Evolutionary conservation across 2,797 vertebrate species (phyloP), one percentile per base, ranked within the genome.

Genomic region (Chelon auratus): DNA sequence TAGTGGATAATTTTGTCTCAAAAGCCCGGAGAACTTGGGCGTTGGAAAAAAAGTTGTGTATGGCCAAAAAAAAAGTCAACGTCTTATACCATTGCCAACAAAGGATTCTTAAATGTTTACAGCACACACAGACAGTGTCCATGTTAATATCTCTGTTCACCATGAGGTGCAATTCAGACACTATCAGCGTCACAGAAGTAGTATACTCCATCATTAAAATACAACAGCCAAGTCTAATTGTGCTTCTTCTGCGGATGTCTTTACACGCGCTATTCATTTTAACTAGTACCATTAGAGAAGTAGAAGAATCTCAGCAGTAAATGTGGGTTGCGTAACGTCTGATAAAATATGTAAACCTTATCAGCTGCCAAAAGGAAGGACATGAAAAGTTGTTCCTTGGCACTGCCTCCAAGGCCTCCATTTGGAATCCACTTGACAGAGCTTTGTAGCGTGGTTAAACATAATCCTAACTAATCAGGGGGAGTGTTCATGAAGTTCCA

Each of bases 381-480:
- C 72, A 77, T 90, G 74, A 86, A 87, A 74, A 76, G 68, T 84
- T 80, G 81, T 87, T 88, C 72, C 62, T 78, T 84, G 78, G 84
- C 77, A 58, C 48, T 68, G 82, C 75, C 81, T 86, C 77, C 22
- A 22, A 89, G 81, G 84, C 72, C 77, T 74, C 54, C 63, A 43
- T 83, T 87, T 89, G 66, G 80, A 91, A 83, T 67, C 69, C 58
- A 84, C 80, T 86, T 73, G 52, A 79, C 76, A 15, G 67, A 56
- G 20, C 69, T 92, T 87, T 86, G 83, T 89, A 86, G 79, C 68
- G 26, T 77, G 84, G 90, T 92, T 86, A 88, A 92, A 92, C 77
- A 55, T 79, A 84, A 86, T 80, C 72, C 76, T 56, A 68, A 87
- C 75, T 89, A 86, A 90, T 87, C 78, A 79, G 56, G 76, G 54